Conservation (phyloP, 2,888 invertebrate species). For the Rhogogaster chlorosoma region DNA sequence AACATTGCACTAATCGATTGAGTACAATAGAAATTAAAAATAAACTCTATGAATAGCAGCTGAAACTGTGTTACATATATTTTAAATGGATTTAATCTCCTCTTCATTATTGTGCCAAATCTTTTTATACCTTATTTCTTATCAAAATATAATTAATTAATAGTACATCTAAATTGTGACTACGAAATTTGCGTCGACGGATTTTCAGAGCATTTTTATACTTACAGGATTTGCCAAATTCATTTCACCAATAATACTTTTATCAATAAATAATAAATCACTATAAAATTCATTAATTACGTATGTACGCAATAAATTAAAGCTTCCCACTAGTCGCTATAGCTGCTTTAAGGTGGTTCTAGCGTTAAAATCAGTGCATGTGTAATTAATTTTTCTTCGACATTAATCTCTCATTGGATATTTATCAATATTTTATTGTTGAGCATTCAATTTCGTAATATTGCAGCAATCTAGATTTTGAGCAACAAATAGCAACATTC, state of each 20-base stretch:
- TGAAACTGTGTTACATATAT: slow-evolving; percentile 9
- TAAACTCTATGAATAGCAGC: not conserved
- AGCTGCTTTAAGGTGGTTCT: no score
- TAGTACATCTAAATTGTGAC: slow-evolving; percentile 36
- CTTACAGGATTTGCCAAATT: not conserved
- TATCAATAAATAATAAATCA: not conserved
- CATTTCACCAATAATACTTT: not conserved
- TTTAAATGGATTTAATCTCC: not conserved
- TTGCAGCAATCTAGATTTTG: no score
- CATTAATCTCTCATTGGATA: no score
- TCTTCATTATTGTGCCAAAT: slow-evolving; percentile 2
- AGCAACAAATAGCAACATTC: no score
- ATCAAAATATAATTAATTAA: slow-evolving; percentile 41
- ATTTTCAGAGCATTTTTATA: slow-evolving; percentile 30
- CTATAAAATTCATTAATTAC: not conserved
- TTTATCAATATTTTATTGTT: no score
- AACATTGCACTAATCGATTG: slow-evolving; percentile 13
- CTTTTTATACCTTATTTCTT: slow-evolving; percentile 4
- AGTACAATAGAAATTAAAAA: not conserved
- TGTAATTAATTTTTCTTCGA: no score
- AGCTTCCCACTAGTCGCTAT: not conserved
- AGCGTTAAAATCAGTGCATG: no score
- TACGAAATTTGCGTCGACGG: slow-evolving; percentile 24
- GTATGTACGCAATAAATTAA: slow-evolving; percentile 2
- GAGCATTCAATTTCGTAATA: no score